Base-by-base conservation (phyloP, 2,888 invertebrate genomes). In the Drosophila differens region DNA sequence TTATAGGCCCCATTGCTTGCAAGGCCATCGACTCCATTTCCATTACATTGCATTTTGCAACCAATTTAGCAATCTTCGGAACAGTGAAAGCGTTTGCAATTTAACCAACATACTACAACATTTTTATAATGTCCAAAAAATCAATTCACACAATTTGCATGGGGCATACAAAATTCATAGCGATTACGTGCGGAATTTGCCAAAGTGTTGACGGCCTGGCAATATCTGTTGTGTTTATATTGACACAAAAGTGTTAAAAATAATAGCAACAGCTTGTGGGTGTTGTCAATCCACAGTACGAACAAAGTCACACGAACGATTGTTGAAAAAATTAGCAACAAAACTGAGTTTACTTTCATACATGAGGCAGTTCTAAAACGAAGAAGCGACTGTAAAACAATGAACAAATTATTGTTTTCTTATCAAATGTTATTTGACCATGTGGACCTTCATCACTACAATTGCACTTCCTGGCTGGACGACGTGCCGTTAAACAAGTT, bases 61-160 rank as follows among this genome's bases (percentile, higher is more conserved):
- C 66, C 74, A 67, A 80, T 79, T 89, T 82, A 78, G 77, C 90
- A 69, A 76, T 72, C 68, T 22, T 39, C 30, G 57, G 54, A 39
- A 37, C 30, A 66, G 79, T 77, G 79, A 84, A 83, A 79, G 79
- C 77, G 70, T 67, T 65, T 53, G 71, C 53, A 57, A 57, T 53
- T 68, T 81, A 82, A 72, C 84, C 86, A 83, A 81, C 72, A 73
- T 49, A 30, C 54, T 58, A 58, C 53, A 41, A 58, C 12, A 76
- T 61, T 70, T 78, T 79, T 75, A 77, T 87, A 81, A 76, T 83
- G 67, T 37, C 67, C 81, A 76, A 78, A 68, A 81, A 81, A 78
- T 73, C 75, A 74, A 73, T 78, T 76, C 84, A 61, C 75, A 82
- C 76, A 75, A 83, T 81, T 82, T 84, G 76, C 83, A 79, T 70